Percentiles rank a stretch among this genome's conserved stretches.
phyloP scores from a whole-genome alignment of 2,888 invertebrate genomes.

The Chydorus sphaericus region DNA sequence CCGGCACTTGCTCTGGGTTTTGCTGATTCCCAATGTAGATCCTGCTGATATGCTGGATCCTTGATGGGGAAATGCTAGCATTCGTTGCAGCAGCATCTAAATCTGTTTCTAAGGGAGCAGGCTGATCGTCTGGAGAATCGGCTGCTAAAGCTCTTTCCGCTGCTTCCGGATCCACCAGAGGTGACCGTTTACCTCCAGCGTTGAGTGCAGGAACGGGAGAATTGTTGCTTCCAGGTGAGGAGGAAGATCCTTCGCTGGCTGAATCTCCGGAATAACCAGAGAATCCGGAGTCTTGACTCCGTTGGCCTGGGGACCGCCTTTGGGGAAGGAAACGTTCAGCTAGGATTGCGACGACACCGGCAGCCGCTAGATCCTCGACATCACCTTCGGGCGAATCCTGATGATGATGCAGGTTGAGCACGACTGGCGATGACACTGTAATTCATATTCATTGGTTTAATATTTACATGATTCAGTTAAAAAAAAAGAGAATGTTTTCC shows the following conservation, averaged over 20 bases:
- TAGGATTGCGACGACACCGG: slow-evolving; percentile 16
- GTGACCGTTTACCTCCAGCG: not conserved
- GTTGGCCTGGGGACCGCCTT: slow-evolving; percentile 38
- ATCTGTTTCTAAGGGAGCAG: slow-evolving; percentile 10
- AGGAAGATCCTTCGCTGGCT: slow-evolving; percentile 6
- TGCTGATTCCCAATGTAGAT: slow-evolving; percentile 1
- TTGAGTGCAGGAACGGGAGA: not conserved
- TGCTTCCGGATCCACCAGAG: not conserved
- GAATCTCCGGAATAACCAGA: slow-evolving; percentile 39
- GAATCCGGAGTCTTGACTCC: slow-evolving; percentile 66
- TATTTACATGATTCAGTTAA: too few species aligned
- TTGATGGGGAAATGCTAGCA: not conserved
- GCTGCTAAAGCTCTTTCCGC: not conserved
- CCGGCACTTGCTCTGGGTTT: not conserved
- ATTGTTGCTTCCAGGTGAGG: not conserved
- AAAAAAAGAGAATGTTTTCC: too few species aligned
- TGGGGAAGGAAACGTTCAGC: slow-evolving; percentile 21
- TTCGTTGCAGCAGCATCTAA: not conserved
- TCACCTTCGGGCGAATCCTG: not conserved
- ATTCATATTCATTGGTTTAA: too few species aligned
- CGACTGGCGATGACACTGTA: not conserved
- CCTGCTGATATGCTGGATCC: slow-evolving; percentile 3
- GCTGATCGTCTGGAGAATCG: not conserved
- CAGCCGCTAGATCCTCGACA: slow-evolving; percentile 6
- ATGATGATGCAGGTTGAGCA: not conserved